Conservation (phyloP, 2,113 vertebrate species). For the Phodopus roborovskii region DNA sequence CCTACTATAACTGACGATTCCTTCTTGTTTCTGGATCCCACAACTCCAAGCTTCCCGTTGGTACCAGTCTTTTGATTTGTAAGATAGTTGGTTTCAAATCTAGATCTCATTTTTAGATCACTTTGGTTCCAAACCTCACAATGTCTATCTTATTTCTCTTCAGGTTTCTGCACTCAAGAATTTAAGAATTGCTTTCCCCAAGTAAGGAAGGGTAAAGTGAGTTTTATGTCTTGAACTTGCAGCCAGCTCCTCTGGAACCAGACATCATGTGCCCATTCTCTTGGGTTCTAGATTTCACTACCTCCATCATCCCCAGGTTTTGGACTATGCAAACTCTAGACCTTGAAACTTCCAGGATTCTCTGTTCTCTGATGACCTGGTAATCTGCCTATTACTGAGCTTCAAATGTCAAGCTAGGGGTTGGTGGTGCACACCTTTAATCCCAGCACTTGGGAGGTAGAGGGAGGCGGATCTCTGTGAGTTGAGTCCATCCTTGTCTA, state of each 20-base stretch:
- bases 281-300: neutral
- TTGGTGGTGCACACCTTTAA: neutral
- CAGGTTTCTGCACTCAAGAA: neutral
- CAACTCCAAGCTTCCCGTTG: neutral
- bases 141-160: neutral
- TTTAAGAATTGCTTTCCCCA: neutral
- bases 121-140: neutral
- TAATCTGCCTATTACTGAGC: neutral
- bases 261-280: neutral
- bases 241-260: neutral
- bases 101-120: slow-evolving; percentile 7
- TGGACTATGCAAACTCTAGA: neutral
- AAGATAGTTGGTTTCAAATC: slow-evolving; percentile 6
- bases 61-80: neutral
- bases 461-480: neutral
- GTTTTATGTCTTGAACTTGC: neutral
- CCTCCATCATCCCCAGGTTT: neutral
- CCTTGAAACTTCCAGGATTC: neutral
- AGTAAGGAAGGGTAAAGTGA: neutral
- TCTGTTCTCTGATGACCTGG: neutral
- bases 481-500: neutral
- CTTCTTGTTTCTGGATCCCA: neutral
- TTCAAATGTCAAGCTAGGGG: neutral
- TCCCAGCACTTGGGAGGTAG: neutral
- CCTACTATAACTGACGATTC: neutral